Conservation (phyloP, 2,113 vertebrate genomes). For the Poeciliopsis turrubarensis region DNA sequence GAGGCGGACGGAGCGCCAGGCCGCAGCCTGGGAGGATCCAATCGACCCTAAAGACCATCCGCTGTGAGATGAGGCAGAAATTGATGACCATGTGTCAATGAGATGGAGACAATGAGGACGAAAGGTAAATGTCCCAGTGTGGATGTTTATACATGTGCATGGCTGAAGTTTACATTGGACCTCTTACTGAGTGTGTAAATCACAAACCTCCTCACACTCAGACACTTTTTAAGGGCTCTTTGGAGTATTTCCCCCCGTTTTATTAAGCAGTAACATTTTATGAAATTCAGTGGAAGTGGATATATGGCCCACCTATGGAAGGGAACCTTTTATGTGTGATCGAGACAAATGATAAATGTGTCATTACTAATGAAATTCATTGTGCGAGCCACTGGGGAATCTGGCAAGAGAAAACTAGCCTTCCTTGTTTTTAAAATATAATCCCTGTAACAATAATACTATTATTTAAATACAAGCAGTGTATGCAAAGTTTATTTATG, state of each 20-base stretch:
- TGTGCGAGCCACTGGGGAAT: slow-evolving; percentile 59
- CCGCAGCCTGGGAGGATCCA: slow-evolving; percentile 55
- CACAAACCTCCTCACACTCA: slow-evolving; percentile 54
- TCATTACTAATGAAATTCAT: slow-evolving; percentile 69
- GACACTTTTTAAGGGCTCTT: slow-evolving; percentile 60
- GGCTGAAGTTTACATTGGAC: slow-evolving; percentile 55
- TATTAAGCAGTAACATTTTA: slow-evolving; percentile 74
- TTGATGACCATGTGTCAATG: slow-evolving; percentile 74
- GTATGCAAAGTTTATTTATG: too few relatives aligned
- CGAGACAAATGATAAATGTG: slow-evolving; percentile 64
- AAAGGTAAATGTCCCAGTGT: slow-evolving; percentile 70
- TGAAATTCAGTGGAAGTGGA: slow-evolving; percentile 61
- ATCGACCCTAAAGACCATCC: slow-evolving; percentile 73
- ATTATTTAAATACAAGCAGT: not conserved
- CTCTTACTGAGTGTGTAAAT: slow-evolving; percentile 67
- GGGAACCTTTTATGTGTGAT: slow-evolving; percentile 52
- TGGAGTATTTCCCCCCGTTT: slow-evolving; percentile 68
- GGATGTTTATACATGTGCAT: slow-evolving; percentile 63
- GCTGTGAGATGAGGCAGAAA: slow-evolving; percentile 61
- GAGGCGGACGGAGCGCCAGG: slow-evolving; percentile 49
- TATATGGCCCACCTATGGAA: slow-evolving; percentile 41
- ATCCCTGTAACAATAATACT: not conserved
- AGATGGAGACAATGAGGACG: slow-evolving; percentile 62
- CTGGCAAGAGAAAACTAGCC: slow-evolving; percentile 23
- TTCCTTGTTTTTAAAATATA: not conserved